phyloP scores from a whole-genome alignment of 2,113 vertebrate species.

The Zosterops borbonicus region DNA sequence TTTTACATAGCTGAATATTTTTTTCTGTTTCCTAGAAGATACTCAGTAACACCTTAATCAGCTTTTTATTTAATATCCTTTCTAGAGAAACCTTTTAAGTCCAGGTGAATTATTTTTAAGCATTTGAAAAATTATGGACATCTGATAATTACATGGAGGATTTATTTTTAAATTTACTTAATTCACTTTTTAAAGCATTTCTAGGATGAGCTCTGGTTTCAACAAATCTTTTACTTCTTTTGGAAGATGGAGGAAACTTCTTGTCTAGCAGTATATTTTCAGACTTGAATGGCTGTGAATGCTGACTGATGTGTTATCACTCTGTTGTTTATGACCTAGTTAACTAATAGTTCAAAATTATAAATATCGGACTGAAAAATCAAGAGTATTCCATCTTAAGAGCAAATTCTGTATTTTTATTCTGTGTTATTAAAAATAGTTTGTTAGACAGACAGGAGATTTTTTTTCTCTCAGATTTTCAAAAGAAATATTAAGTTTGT shows the following conservation, averaged over 20 bases:
- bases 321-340: neutral
- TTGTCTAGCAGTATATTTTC: neutral
- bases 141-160: neutral
- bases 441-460: neutral
- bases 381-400: neutral
- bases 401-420: neutral
- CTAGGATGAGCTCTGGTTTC: neutral
- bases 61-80: neutral
- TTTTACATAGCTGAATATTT: neutral
- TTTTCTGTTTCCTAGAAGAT: neutral
- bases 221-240: neutral
- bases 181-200: neutral
- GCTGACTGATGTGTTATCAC: neutral
- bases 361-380: neutral
- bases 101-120: neutral
- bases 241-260: neutral
- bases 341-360: neutral
- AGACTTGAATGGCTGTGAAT: neutral
- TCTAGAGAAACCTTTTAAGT: neutral
- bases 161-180: neutral
- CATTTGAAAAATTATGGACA: neutral
- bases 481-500: neutral
- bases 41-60: neutral
- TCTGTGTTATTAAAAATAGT: neutral
- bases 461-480: neutral